Evolutionary conservation across 2,888 invertebrate species (phyloP).

Genomic region (Drosophila melanocephala): DNA sequence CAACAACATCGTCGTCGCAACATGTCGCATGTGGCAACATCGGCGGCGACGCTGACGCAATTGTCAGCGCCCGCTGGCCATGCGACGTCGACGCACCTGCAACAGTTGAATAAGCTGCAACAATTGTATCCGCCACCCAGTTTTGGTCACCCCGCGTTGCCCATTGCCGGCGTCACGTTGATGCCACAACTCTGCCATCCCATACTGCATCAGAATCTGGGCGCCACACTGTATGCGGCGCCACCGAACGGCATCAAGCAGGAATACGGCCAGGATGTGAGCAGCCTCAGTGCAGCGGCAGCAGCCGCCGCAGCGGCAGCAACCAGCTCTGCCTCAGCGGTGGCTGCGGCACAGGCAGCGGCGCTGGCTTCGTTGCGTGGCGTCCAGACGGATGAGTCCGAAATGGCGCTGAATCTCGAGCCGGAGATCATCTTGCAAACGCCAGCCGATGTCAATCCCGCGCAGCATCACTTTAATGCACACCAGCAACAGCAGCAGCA

Average conservation of each 20-base stretch:
- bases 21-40: conserved; percentile 59
- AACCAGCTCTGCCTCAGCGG: conserved; percentile 56
- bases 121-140: conserved; percentile 82
- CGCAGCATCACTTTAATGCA: conserved; percentile 75
- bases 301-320: conserved; percentile 47
- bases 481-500: conserved; percentile 71
- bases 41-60: conserved; percentile 56
- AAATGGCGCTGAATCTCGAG: conserved; percentile 79
- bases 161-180: conserved; percentile 81
- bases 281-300: conserved; percentile 50
- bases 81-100: conserved; percentile 72
- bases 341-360: conserved; percentile 71
- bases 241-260: conserved; percentile 83
- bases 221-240: conserved; percentile 77
- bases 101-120: conserved; percentile 79
- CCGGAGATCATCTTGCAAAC: conserved; percentile 83
- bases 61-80: conserved; percentile 56
- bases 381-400: conserved; percentile 68
- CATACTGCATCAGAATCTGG: conserved; percentile 82
- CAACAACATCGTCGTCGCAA: conserved; percentile 63
- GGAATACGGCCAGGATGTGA: conserved; percentile 76
- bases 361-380: conserved; percentile 66
- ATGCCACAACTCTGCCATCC: conserved; percentile 84
- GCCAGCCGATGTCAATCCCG: conserved; percentile 78
- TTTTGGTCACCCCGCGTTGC: conserved; percentile 81